These are phyloP conservation scores for Pseudachorutes palmiensis DNA, from an alignment of 1,140 invertebrate genomes.

Conservation along the genomic window DNA sequence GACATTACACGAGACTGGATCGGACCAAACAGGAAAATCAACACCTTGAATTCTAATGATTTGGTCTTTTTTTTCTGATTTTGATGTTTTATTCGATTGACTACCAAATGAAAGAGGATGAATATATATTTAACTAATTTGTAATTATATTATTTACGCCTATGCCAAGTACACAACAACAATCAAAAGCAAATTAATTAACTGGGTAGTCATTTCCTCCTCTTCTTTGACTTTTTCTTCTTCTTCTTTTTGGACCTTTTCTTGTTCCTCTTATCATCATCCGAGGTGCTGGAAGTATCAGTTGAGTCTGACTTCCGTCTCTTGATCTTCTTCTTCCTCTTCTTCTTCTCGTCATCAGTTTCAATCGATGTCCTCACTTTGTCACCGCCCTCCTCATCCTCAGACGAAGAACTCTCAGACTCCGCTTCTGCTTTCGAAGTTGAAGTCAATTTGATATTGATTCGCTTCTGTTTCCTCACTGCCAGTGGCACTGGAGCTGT, in stretches of 20 bases:
- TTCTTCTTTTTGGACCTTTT: constrained; percentile 29
- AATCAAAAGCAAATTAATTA: constrained; percentile 11
- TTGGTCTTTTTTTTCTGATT: too few species aligned
- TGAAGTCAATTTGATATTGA: constrained; percentile 34
- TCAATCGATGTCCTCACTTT: constrained; percentile 22
- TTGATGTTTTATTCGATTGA: too few species aligned
- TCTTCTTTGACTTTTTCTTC: constrained; percentile 31
- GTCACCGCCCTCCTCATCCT: constrained; percentile 23
- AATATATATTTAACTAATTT: too few species aligned
- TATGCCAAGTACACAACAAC: too few species aligned
- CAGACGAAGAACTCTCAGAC: constrained; percentile 23
- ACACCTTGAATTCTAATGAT: too few species aligned
- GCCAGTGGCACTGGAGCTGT: constrained; percentile 14
- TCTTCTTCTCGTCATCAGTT: constrained; percentile 28
- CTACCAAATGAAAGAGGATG: too few species aligned
- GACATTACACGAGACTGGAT: too few species aligned
- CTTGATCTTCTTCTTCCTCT: constrained; percentile 30
- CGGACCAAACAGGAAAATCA: too few species aligned
- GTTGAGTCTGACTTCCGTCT: constrained; percentile 24
- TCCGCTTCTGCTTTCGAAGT: constrained; percentile 29
- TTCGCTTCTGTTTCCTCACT: constrained; percentile 31
- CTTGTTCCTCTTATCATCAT: constrained; percentile 18
- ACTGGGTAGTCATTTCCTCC: not conserved
- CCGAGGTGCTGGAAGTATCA: constrained; percentile 18
- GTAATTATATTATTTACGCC: too few species aligned